phyloP scores from a whole-genome alignment of 2,888 invertebrate genomes.

The Melipona beecheii region DNA sequence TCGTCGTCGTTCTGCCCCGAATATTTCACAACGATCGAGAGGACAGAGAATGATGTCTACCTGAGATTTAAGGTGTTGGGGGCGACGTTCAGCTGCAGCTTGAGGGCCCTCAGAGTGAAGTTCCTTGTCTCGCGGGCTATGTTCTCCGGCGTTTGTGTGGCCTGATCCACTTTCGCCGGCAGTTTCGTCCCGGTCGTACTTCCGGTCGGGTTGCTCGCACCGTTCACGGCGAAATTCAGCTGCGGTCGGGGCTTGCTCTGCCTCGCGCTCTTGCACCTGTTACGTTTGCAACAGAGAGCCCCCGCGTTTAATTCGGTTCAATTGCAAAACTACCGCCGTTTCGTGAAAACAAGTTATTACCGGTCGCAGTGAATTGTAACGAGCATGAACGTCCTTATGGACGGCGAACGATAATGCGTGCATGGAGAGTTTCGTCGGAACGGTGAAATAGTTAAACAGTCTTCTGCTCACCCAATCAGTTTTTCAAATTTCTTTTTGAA shows the following conservation, averaged over 20 bases:
- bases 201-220: constrained; percentile 78
- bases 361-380: background rate
- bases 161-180: constrained; percentile 86
- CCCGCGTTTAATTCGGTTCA: constrained; percentile 34
- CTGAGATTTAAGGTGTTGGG: constrained; percentile 87
- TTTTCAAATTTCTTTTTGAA: too few species aligned
- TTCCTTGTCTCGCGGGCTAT: constrained; percentile 89
- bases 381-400: background rate
- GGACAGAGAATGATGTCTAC: constrained; percentile 74
- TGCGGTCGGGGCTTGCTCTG: constrained; percentile 87
- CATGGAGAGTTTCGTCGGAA: background rate
- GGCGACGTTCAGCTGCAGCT: constrained; percentile 87
- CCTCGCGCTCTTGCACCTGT: constrained; percentile 84
- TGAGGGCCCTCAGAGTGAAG: constrained; percentile 86
- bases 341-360: background rate
- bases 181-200: constrained; percentile 40
- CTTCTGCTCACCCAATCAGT: too few species aligned
- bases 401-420: background rate
- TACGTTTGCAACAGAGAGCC: background rate
- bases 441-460: background rate
- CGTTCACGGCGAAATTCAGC: constrained; percentile 87
- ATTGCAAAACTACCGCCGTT: constrained; percentile 6
- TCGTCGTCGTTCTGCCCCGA: background rate
- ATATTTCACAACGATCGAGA: background rate
- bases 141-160: constrained; percentile 90